phyloP scores from a whole-genome alignment of 2,888 invertebrate genomes.

The Tipula lateralis region DNA sequence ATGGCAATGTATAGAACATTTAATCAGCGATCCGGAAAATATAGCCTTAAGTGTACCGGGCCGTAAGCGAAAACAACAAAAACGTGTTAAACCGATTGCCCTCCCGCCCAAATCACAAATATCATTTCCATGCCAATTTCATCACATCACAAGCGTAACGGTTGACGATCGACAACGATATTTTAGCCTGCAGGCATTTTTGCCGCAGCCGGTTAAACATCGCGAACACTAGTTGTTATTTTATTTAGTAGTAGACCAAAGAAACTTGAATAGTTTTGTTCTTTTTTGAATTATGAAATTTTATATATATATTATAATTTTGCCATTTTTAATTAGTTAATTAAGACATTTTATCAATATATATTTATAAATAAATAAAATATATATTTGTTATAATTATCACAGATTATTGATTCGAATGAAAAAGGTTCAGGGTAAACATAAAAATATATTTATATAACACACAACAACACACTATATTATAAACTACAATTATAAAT shows the following conservation, averaged over 20 bases:
- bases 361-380: not conserved
- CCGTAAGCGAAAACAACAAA: constrained; percentile 55
- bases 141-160: constrained; percentile 74
- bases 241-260: not conserved
- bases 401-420: not conserved
- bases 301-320: not conserved
- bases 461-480: not conserved
- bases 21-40: constrained; percentile 73
- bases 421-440: constrained; percentile 6
- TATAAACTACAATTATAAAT: not conserved
- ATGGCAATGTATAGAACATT: constrained; percentile 61
- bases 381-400: not conserved
- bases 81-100: constrained; percentile 54
- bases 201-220: constrained; percentile 40
- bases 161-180: constrained; percentile 61
- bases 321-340: not conserved
- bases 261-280: constrained; percentile 24
- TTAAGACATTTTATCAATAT: not conserved
- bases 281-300: not conserved
- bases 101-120: constrained; percentile 75
- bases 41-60: constrained; percentile 69
- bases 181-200: constrained; percentile 63
- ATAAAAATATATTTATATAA: not conserved
- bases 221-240: constrained; percentile 34
- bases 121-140: constrained; percentile 78